Evolutionary conservation across 1,140 invertebrate species (phyloP).

Genomic region (Drosophila ananassae): DNA sequence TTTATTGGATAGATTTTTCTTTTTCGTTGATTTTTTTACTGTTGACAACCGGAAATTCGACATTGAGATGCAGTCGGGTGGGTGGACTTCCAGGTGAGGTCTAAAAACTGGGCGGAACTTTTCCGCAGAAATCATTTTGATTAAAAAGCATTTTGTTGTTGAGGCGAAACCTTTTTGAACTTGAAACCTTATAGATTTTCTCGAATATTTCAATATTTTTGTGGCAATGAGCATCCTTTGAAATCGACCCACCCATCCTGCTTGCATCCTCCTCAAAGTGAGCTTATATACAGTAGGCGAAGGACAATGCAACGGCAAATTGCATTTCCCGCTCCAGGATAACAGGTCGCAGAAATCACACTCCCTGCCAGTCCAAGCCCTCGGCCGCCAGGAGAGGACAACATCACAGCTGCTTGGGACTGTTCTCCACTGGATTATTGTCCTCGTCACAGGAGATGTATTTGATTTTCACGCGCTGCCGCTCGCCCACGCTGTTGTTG

Average conservation of each 20-base stretch:
- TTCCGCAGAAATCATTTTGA: neutral
- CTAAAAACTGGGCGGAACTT: neutral
- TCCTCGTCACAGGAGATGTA: slow-evolving; percentile 83
- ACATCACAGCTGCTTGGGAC: slow-evolving; percentile 52
- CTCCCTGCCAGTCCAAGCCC: neutral
- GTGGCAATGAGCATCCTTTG: neutral
- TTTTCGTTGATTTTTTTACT: slow-evolving; percentile 18
- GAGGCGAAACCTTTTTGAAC: neutral
- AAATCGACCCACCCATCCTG: slow-evolving; percentile 24
- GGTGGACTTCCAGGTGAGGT: slow-evolving; percentile 1
- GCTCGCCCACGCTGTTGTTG: slow-evolving; percentile 63
- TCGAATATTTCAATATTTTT: neutral
- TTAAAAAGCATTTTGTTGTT: neutral
- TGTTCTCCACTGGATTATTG: slow-evolving; percentile 77
- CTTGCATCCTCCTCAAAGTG: slow-evolving; percentile 3
- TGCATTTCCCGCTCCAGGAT: slow-evolving; percentile 11
- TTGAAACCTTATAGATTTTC: neutral
- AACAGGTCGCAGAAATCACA: slow-evolving; percentile 13
- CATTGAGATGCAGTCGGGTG: slow-evolving; percentile 18
- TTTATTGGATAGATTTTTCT: slow-evolving; percentile 34
- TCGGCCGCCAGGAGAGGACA: slow-evolving; percentile 4
- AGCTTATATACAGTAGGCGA: slow-evolving; percentile 26
- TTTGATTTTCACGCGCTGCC: slow-evolving; percentile 75
- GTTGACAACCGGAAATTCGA: slow-evolving; percentile 65
- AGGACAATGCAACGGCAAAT: slow-evolving; percentile 34